A percentile compares a stretch with the other conserved stretches of the same genome.
phyloP scores from a whole-genome alignment of 1,140 invertebrate genomes.

The Aphis craccivora region DNA sequence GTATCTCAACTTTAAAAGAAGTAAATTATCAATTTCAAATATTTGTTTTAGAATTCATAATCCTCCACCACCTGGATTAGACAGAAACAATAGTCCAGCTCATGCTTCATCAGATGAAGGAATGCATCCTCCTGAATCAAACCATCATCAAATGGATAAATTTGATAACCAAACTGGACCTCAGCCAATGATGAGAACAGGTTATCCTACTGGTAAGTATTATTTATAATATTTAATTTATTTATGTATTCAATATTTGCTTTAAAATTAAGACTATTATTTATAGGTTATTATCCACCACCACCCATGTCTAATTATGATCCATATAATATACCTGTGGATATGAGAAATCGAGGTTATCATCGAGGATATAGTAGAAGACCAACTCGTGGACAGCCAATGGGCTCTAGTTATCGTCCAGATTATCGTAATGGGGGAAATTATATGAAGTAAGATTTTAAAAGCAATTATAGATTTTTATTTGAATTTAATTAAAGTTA shows the following conservation, averaged over 20 bases:
- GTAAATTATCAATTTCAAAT: not conserved
- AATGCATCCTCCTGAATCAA: constrained; percentile 34
- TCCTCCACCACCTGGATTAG: constrained; percentile 54
- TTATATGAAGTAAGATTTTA: constrained; percentile 38
- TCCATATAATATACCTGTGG: constrained; percentile 35
- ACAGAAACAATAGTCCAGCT: constrained; percentile 47
- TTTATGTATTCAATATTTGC: not conserved
- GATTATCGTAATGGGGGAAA: constrained; percentile 52
- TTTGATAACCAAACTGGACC: constrained; percentile 28
- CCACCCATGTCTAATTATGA: constrained; percentile 43
- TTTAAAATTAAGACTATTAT: constrained; percentile 14
- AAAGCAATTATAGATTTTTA: not conserved
- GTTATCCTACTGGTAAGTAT: constrained; percentile 16
- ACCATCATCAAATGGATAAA: constrained; percentile 50
- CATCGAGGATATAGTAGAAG: constrained; percentile 42
- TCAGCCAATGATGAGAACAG: constrained; percentile 38
- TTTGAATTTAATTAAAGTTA: not conserved
- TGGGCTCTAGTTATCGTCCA: constrained; percentile 29
- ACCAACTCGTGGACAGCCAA: constrained; percentile 38
- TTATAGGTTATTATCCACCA: constrained; percentile 49
- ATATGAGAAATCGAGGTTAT: constrained; percentile 46
- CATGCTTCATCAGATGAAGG: constrained; percentile 55
- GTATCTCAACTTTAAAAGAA: no score
- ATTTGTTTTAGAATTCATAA: constrained; percentile 39
- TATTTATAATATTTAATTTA: not conserved